phyloP scores from a whole-genome alignment of 1,140 invertebrate species.

The Apis florea region DNA sequence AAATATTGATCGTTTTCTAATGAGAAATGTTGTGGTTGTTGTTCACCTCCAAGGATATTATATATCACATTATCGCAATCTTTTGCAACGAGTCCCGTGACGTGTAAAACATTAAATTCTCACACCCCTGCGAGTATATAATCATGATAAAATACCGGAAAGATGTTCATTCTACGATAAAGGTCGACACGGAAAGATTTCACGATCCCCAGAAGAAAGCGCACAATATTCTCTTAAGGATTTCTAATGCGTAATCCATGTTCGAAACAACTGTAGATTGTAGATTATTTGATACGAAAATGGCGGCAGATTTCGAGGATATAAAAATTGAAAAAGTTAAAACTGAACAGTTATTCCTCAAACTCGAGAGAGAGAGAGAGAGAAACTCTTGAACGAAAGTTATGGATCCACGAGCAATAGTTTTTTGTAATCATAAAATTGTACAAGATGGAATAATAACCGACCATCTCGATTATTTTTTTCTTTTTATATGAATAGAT shows the following conservation, averaged over 20 bases:
- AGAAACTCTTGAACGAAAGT: not conserved
- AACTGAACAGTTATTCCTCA: not conserved
- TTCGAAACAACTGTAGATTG: constrained; percentile 15
- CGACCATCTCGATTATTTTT: too few species aligned
- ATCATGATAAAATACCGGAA: constrained; percentile 29
- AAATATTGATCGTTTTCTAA: not conserved
- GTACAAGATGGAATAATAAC: not conserved
- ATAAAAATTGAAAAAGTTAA: not conserved
- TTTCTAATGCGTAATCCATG: constrained; percentile 30
- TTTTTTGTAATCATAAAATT: not conserved
- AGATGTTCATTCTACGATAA: constrained; percentile 19
- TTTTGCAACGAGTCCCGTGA: constrained; percentile 9
- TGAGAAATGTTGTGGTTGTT: too few species aligned
- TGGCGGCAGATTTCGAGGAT: not conserved
- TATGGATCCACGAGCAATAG: not conserved
- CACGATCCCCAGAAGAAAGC: not conserved
- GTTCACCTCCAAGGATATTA: not conserved
- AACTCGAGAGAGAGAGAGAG: not conserved
- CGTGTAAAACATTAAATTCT: constrained; percentile 17
- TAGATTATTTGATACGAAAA: constrained; percentile 26
- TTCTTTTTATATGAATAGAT: too few species aligned
- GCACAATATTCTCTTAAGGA: constrained; percentile 13
- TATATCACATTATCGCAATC: not conserved
- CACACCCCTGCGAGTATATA: not conserved
- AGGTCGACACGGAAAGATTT: constrained; percentile 3